Conservation (phyloP, 1,140 invertebrate genomes). For the Heliconius nattereri region DNA sequence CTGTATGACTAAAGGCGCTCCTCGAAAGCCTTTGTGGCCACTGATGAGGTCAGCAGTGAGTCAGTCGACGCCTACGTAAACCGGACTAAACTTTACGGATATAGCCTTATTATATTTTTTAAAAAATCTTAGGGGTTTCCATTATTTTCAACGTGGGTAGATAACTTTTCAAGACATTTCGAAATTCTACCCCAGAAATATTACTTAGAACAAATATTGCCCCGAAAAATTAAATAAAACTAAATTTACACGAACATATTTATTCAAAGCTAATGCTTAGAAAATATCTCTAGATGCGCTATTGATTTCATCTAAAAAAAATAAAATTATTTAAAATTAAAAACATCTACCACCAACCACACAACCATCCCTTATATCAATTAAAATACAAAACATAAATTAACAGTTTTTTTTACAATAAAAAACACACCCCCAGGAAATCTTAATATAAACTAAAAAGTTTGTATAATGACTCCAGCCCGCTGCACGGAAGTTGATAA, state of each 20-base stretch:
- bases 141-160: neutral
- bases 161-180: no score
- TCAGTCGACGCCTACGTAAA: constrained; percentile 36
- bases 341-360: neutral
- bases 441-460: neutral
- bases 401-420: neutral
- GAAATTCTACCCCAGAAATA: no score
- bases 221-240: no score
- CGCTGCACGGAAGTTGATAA: constrained; percentile 17
- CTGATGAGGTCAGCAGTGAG: constrained; percentile 36
- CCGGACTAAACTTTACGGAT: constrained; percentile 34
- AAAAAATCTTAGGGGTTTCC: neutral
- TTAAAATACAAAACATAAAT: neutral
- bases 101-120: constrained; percentile 1
- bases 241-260: no score
- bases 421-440: neutral
- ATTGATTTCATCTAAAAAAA: no score
- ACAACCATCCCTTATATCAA: neutral
- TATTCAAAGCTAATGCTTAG: no score
- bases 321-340: neutral
- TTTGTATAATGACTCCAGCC: neutral
- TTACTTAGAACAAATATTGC: no score
- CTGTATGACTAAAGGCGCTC: constrained; percentile 27
- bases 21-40: constrained; percentile 36
- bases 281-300: no score